These are phyloP conservation scores for Macrotrachela quadricornifera DNA, from an alignment of 1,140 invertebrate genomes.

Conservation along the genomic window DNA sequence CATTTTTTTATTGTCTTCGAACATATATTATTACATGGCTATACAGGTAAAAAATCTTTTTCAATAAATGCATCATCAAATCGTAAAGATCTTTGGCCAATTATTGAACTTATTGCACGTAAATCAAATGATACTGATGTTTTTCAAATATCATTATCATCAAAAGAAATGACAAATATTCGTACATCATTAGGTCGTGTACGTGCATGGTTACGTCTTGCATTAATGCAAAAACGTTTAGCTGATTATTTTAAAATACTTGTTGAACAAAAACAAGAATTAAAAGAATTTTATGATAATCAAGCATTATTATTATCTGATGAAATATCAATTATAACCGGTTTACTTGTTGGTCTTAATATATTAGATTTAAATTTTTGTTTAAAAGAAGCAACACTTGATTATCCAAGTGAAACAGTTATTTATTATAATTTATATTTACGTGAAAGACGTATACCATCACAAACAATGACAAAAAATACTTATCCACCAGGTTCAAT, in stretches of 20 bases:
- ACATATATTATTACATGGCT: conserved; percentile 75
- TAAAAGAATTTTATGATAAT: conserved; percentile 73
- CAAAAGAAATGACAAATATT: too few species aligned
- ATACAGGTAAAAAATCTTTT: conserved; percentile 34
- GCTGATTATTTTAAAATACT: conserved; percentile 80
- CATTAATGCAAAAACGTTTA: conserved; percentile 88
- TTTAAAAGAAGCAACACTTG: too few species aligned
- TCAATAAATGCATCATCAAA: too few species aligned
- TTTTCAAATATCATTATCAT: too few species aligned
- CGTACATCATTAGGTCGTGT: conserved; percentile 70
- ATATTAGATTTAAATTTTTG: conserved; percentile 50
- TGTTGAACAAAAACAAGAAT: conserved; percentile 58
- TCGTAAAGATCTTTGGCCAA: too few species aligned
- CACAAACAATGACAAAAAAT: too few species aligned
- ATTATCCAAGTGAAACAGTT: too few species aligned
- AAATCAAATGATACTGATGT: too few species aligned
- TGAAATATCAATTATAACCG: conserved; percentile 75
- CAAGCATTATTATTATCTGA: conserved; percentile 85
- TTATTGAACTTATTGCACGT: too few species aligned
- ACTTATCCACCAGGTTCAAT: too few species aligned
- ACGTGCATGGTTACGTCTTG: conserved; percentile 72
- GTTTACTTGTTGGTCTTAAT: conserved; percentile 78
- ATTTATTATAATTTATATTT: conserved; percentile 5
- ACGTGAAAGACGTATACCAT: background rate
- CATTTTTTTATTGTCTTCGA: conserved; percentile 94